Evolutionary conservation across 2,797 vertebrate species (phyloP).

Genomic region (Tolypeutes matacus): DNA sequence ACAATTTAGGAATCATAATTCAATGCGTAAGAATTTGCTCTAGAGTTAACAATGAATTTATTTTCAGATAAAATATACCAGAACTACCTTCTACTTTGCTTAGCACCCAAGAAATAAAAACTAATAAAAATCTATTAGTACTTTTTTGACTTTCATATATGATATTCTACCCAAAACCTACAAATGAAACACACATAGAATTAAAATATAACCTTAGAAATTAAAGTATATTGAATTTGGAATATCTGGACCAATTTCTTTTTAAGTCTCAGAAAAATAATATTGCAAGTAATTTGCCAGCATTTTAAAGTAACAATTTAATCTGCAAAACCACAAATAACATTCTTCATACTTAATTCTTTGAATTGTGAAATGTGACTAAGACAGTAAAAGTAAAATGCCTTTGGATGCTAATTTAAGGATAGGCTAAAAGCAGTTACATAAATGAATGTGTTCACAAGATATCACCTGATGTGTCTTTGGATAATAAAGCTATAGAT

Average conservation of each 20-base stretch:
- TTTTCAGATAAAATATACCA: conserved; percentile 25
- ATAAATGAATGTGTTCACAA: neutral
- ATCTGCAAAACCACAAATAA: neutral
- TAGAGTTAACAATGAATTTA: neutral
- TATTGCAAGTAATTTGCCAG: neutral
- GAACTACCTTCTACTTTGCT: neutral
- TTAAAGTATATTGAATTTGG: neutral
- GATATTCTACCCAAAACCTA: conserved; percentile 3
- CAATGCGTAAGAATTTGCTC: neutral
- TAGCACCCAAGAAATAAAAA: neutral
- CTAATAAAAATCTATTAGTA: neutral
- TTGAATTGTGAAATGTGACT: neutral
- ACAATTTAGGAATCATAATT: neutral
- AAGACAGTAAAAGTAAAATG: neutral
- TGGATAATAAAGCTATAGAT: neutral
- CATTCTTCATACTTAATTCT: neutral
- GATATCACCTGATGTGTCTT: neutral
- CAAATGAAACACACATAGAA: neutral
- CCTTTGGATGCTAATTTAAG: neutral
- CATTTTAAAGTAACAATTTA: neutral
- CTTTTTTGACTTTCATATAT: neutral
- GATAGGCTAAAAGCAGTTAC: neutral
- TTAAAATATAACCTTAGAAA: conserved; percentile 40
- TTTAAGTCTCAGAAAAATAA: neutral
- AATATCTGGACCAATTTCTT: neutral